Evolutionary conservation across 2,888 invertebrate genomes (phyloP), one percentile per base, ranked within the genome.

Genomic region (Physocephala rufipes): DNA sequence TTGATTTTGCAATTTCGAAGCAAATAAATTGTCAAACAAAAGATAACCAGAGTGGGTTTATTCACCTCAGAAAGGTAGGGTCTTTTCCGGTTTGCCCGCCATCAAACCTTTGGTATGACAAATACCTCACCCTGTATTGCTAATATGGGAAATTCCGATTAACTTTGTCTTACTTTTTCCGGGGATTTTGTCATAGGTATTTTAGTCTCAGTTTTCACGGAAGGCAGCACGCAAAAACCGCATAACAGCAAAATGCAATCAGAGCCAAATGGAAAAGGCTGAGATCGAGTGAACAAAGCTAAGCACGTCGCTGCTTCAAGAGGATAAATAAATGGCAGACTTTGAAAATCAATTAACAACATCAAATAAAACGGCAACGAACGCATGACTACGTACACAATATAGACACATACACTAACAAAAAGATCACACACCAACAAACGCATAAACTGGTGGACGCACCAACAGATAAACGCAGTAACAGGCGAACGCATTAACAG

Each of bases 281-380:
- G 12, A 19, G 59, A 24, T 43, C 13, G 63, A 63, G 47, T 43
- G 62, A 67, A 58, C 58, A 26, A 45, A 36, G 58, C 45, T 9
- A 53, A 59, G 58, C 24, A 26, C 21, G 36, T 43, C 55, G 51
- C 68, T 61, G 68, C 62, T 62, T 68, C 68, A 62, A 68, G 68
- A 51, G 68, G 68, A 68, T 68, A 68, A 68, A 68, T 68, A 68
- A 68, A 68, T 68, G 68, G 62, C 68, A 62, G 62, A 84, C 83
- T 85, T 84, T 85, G 83, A 83, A 85, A 84, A 84, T 84, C 84
- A 84, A 85, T 84, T 84, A 84, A 84, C 84, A 84, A 85, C 84
- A 84, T 84, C 84, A 84, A 85, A 85, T 82, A 84, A 82, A 36
- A 36, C 36, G 36, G 9, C n/a, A 77, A 79, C 79, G 79, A 51